These are phyloP conservation scores for Hoplodrina ambigua DNA, from an alignment of 2,888 invertebrate genomes.

Conservation along the genomic window DNA sequence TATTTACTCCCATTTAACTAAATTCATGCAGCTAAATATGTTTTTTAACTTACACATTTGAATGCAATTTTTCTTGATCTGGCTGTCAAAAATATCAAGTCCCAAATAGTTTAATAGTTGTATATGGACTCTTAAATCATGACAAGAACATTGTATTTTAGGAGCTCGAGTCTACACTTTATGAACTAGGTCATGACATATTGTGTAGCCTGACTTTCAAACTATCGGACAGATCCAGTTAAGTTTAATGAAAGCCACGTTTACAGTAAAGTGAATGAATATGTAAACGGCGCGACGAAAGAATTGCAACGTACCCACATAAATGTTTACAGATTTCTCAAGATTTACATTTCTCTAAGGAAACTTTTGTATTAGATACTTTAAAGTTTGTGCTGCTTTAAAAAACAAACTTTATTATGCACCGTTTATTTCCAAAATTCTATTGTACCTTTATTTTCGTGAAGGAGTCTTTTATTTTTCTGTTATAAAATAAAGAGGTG, in stretches of 20 bases:
- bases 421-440: background rate
- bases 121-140: background rate
- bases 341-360: constrained; percentile 48
- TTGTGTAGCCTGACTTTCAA: background rate
- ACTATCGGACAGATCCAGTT: constrained; percentile 11
- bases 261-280: constrained; percentile 47
- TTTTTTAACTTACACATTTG: too few relatives aligned
- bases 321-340: constrained; percentile 53
- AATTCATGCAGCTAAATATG: too few relatives aligned
- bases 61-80: too few relatives aligned
- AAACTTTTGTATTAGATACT: constrained; percentile 22
- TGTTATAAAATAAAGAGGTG: background rate
- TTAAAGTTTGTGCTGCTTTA: background rate
- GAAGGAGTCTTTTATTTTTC: background rate
- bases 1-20: too few relatives aligned
- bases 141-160: background rate
- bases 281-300: constrained; percentile 50
- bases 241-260: constrained; percentile 39
- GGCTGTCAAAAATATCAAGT: too few relatives aligned
- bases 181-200: background rate
- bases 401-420: background rate
- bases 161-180: background rate
- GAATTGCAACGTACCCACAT: constrained; percentile 49
- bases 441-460: background rate
- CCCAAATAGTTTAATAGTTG: too few relatives aligned